A percentile compares a stretch with the other conserved stretches of the same genome.
phyloP scores from a whole-genome alignment of 2,888 invertebrate species.

The Agrochola lychnidis region DNA sequence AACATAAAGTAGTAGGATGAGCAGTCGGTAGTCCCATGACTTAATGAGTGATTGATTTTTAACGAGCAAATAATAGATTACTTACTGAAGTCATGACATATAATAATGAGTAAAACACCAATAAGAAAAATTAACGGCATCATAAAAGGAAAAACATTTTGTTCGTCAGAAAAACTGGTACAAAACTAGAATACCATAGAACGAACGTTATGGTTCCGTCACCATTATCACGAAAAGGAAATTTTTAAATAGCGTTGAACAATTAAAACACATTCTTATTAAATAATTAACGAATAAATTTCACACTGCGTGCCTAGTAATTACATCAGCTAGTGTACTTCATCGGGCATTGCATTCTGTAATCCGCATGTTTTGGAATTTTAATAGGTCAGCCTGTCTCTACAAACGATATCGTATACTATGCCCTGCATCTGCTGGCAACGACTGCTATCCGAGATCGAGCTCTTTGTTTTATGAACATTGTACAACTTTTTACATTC shows the following conservation, averaged over 20 bases:
- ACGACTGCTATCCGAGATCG: slow-evolving; percentile 31
- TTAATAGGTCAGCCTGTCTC: slow-evolving; percentile 52
- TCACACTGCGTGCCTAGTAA: slow-evolving; percentile 39
- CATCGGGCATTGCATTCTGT: slow-evolving; percentile 46
- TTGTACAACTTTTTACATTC: slow-evolving; percentile 46
- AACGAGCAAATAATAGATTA: not conserved
- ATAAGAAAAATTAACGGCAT: not conserved
- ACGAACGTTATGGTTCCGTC: slow-evolving; percentile 11
- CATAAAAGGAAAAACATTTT: not conserved
- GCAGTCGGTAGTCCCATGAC: not conserved
- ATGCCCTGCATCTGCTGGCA: slow-evolving; percentile 58
- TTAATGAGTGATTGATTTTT: not conserved
- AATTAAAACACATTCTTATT: slow-evolving; percentile 22
- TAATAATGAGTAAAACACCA: not conserved
- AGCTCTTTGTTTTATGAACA: slow-evolving; percentile 49
- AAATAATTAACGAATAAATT: slow-evolving; percentile 41
- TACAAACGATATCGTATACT: slow-evolving; percentile 30
- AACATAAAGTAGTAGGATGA: slow-evolving; percentile 6
- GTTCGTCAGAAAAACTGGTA: not conserved
- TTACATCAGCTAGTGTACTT: slow-evolving; percentile 34
- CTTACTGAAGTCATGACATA: not conserved
- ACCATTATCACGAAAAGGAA: slow-evolving; percentile 32
- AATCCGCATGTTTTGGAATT: slow-evolving; percentile 48
- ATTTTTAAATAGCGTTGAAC: slow-evolving; percentile 22
- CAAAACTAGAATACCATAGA: slow-evolving; percentile 16